These are phyloP conservation scores for Caenorhabditis sinica DNA, from an alignment of 2,888 invertebrate species.

Conservation along the genomic window DNA sequence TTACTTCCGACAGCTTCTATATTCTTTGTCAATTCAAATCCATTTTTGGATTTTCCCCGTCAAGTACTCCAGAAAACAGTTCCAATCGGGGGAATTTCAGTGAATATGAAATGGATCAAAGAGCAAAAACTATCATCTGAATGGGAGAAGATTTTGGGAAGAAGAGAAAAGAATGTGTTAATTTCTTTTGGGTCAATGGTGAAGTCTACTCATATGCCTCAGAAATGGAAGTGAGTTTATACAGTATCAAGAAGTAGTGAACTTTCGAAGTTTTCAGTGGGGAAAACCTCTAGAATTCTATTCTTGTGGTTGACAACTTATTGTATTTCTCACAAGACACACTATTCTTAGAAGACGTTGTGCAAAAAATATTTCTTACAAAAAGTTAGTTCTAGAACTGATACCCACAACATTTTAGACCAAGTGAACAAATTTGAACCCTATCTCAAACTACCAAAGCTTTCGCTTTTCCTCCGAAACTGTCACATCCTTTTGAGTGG, in stretches of 20 bases:
- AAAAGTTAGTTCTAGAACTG: no score
- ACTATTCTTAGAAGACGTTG: no score
- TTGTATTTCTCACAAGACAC: no score
- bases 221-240: slow-evolving; percentile 38
- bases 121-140: slow-evolving; percentile 24
- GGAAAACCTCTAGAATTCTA: no score
- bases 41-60: slow-evolving; percentile 69
- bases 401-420: no score
- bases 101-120: slow-evolving; percentile 46
- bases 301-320: no score
- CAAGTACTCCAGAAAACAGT: slow-evolving; percentile 54
- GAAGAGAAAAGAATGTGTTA: slow-evolving; percentile 17
- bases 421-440: no score
- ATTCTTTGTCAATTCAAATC: slow-evolving; percentile 52
- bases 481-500: no score
- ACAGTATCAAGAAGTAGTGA: neutral
- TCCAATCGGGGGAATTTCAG: slow-evolving; percentile 63
- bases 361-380: no score
- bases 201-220: slow-evolving; percentile 37
- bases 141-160: slow-evolving; percentile 26
- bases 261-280: no score
- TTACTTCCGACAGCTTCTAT: slow-evolving; percentile 40
- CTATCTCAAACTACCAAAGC: no score
- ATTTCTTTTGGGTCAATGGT: slow-evolving; percentile 57
- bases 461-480: no score